Percentiles rank a stretch among this genome's conserved stretches.
These are phyloP conservation scores for Urocolius indicus DNA, from an alignment of 2,113 vertebrate genomes.

Conservation along the genomic window DNA sequence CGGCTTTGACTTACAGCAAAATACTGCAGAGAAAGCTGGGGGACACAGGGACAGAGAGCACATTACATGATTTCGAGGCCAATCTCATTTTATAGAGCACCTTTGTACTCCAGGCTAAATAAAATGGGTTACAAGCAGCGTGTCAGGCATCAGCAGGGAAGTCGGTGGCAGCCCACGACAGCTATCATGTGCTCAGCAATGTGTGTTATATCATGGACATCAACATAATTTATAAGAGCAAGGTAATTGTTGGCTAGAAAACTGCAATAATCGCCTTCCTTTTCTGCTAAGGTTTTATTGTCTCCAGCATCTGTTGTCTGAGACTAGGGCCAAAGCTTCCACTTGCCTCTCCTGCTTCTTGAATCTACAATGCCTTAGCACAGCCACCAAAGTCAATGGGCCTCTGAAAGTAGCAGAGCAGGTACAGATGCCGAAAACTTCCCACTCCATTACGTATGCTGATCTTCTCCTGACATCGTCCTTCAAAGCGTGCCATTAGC, in stretches of 20 bases:
- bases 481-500: conserved; percentile 53
- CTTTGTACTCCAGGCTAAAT: conserved; percentile 39
- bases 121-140: background rate
- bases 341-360: conserved; percentile 18
- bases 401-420: conserved; percentile 5
- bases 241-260: conserved; percentile 62
- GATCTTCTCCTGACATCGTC: background rate
- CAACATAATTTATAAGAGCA: conserved; percentile 47
- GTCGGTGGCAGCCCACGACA: background rate
- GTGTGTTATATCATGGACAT: conserved; percentile 34
- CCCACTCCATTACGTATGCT: background rate
- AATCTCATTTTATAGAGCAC: conserved; percentile 43
- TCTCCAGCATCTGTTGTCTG: conserved; percentile 58
- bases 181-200: conserved; percentile 34
- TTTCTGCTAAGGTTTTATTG: conserved; percentile 56
- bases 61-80: background rate
- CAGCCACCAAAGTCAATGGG: background rate
- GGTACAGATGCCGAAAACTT: conserved; percentile 45
- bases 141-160: conserved; percentile 10
- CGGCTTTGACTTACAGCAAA: background rate
- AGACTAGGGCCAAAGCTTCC: conserved; percentile 40
- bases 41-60: background rate
- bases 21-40: background rate
- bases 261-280: conserved; percentile 45
- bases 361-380: background rate